A percentile compares a stretch with the other conserved stretches of the same genome.
Conservation (phyloP, 1,140 invertebrate genomes). For the Heliconius congener region DNA sequence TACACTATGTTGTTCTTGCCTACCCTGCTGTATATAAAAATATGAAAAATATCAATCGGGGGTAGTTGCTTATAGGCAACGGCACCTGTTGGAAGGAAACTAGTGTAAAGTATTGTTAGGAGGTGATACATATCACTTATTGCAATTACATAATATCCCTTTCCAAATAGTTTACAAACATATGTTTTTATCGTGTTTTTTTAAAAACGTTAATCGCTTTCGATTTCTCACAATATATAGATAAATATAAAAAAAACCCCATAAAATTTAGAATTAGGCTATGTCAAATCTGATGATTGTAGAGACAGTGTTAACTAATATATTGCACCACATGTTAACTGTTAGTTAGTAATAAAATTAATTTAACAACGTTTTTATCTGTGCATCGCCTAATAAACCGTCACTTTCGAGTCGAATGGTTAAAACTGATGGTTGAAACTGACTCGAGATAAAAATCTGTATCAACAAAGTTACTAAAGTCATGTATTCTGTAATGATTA, state of each 20-base stretch:
- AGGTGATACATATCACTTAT: too few species aligned
- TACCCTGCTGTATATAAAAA: not conserved
- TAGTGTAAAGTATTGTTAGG: too few species aligned
- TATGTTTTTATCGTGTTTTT: too few species aligned
- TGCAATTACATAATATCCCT: too few species aligned
- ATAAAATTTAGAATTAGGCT: not conserved
- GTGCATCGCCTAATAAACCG: not conserved
- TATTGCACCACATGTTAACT: constrained; percentile 1
- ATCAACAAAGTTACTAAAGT: not conserved
- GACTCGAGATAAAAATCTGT: not conserved
- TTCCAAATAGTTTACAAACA: too few species aligned
- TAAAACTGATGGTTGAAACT: not conserved
- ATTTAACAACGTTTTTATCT: constrained; percentile 13
- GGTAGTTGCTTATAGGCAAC: too few species aligned
- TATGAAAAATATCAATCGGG: too few species aligned
- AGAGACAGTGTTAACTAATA: not conserved
- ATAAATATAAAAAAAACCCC: too few species aligned
- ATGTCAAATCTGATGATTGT: not conserved
- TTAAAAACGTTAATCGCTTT: too few species aligned
- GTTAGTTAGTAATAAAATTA: constrained; percentile 14
- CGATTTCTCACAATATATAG: too few species aligned
- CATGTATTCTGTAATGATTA: not conserved
- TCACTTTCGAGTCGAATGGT: constrained; percentile 1
- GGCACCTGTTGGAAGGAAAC: too few species aligned
- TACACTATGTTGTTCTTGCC: not conserved